Base-by-base conservation (phyloP, 2,888 invertebrate genomes). In the Dysmachus trigonus region DNA sequence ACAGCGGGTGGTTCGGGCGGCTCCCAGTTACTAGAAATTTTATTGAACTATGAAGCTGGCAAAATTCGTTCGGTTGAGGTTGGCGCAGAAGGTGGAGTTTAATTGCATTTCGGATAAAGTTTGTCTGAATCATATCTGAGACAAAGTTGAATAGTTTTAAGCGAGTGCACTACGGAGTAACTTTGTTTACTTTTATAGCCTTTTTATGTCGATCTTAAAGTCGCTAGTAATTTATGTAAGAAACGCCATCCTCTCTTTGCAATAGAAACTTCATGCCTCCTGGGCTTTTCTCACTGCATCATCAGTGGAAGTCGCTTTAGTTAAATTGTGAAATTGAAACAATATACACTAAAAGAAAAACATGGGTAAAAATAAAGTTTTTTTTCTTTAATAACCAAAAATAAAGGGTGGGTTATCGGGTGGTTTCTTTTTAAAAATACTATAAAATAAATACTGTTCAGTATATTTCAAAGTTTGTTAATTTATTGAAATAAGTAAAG, bases 51-150 rank as follows among this genome's bases (percentile, higher is more conserved):
- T 62, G 73, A 31, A 73, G 73, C 15, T 73, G 79, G 30, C 3
- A 33, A 35, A 74, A 74, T 35, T 33, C 33, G 74, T 35, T 35
- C 33, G 33, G 15, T 41, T 31, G 35, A 35, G 76, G 76, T 76
- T 38, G 18, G 33, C 22, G 18, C 22, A 76, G 76, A 79, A 51
- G 79, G 51, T 47, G 47, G 79, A 79, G 79, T 79, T 79, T 79
- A 79, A 79, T 79, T 79, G 79, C 79, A 79, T 79, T 79, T 79
- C 51, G 79, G 79, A 79, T 51, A 51, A 79, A 79, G 51, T 79
- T 79, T 79, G 31, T 30, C 30, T 79, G 51, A 79, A 47, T 79
- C 79, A 79, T 79, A 79, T 79, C 79, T 51, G 47, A 51, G 51
- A 31, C 79, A 22, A 79, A 79, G 79, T 79, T 41, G 79, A 79